Percentiles rank a stretch among this genome's conserved stretches.
Evolutionary conservation across 2,113 vertebrate genomes (phyloP).

Genomic region (Carassius carassius): DNA sequence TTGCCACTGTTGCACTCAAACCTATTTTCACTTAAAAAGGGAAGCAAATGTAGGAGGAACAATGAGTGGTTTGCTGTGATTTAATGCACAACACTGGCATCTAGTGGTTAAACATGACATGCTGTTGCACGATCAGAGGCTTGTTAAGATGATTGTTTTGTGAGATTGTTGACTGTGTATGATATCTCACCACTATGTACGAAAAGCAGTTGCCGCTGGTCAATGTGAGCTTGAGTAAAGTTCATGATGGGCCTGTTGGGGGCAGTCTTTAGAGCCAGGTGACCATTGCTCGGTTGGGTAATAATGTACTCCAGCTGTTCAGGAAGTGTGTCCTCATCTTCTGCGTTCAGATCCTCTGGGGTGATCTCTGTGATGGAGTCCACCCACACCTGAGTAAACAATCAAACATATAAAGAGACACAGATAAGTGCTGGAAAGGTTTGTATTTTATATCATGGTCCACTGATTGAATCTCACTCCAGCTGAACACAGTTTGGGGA

Average conservation of each 20-base stretch:
- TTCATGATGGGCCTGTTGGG: conserved; percentile 78
- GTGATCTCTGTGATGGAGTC: conserved; percentile 85
- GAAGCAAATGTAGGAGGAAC: not conserved
- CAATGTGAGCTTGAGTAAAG: conserved; percentile 87
- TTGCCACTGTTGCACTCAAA: not conserved
- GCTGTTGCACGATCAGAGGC: no score
- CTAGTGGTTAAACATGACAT: conserved; percentile 2
- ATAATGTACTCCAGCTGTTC: conserved; percentile 80
- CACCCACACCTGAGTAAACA: conserved; percentile 81
- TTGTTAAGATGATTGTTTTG: no score
- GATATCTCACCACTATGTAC: conserved; percentile 81
- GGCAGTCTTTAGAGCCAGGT: conserved; percentile 82
- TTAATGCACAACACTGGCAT: not conserved
- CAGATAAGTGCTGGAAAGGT: not conserved
- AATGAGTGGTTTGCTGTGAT: not conserved
- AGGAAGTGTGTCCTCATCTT: conserved; percentile 80
- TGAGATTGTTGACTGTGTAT: not conserved
- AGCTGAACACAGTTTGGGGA: not conserved
- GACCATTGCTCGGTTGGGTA: conserved; percentile 84
- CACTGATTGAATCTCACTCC: not conserved
- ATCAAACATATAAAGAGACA: not conserved
- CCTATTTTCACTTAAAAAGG: not conserved
- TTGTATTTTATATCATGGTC: not conserved
- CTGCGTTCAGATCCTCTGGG: conserved; percentile 74
- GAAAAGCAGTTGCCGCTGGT: conserved; percentile 82